Evolutionary conservation across 2,113 vertebrate genomes (phyloP), one percentile per base, ranked within the genome.

Genomic region (Cephalopterus ornatus): DNA sequence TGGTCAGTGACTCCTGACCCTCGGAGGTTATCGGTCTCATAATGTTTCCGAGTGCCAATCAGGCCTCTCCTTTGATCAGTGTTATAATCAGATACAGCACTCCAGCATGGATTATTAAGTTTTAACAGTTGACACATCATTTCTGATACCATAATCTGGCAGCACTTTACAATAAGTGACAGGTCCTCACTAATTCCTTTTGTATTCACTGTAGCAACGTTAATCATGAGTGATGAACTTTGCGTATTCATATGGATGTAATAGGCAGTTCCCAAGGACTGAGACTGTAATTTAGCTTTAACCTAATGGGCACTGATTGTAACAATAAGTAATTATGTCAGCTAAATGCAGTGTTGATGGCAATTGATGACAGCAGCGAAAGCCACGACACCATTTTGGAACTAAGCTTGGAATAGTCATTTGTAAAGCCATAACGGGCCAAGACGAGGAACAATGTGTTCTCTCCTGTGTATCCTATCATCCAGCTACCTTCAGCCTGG

Each of bases 221-320:
- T 98, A 98, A 97, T 97, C 90, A 81, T 97, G 97, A 97, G 94
- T 97, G 96, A 97, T 97, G 98, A 98, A 97, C 97, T 98, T 97
- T 97, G 97, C 95, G 92, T 97, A 95, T 97, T 97, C 96, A 95
- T 96, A 85, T 95, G 92, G 97, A 97, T 96, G 84, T 97, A 97
- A 97, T 94, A 96, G 97, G 94, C 97, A 98, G 97, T 97, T 98
- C 98, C 94, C 89, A 95, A 95, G 95, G 96, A 98, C 97, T 97
- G 97, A 98, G 92, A 97, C 96, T 97, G 96, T 97, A 96, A 97
- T 98, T 97, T 97, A 95, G 92, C 94, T 97, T 96, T 94, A 95
- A 97, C 95, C 96, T 97, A 97, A 98, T 97, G 97, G 96, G 89
- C 96, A 97, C 91, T 97, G 97, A 98, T 97, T 97, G 96, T 97